Percentiles rank a stretch among this genome's conserved stretches.
phyloP scores from a whole-genome alignment of 1,140 invertebrate species.

The Venustaconcha ellipsiformis region DNA sequence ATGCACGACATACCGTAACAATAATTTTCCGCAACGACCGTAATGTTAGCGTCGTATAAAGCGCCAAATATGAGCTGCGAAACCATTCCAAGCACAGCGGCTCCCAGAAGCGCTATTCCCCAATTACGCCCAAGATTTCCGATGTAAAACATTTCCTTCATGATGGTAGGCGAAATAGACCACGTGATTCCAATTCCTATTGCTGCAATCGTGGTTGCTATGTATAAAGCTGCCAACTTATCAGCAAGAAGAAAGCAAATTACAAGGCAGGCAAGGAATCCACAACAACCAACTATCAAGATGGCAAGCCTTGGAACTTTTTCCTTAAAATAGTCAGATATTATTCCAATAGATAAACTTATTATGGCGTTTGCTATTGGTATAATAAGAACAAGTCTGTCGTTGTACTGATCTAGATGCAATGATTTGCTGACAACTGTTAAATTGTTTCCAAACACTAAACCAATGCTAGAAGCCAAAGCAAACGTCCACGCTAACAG shows the following conservation, averaged over 20 bases:
- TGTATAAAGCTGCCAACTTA: conserved; percentile 4
- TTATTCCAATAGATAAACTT: conserved; percentile 23
- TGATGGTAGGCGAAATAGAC: conserved; percentile 24
- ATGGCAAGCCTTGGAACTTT: conserved; percentile 36
- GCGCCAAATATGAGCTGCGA: conserved; percentile 22
- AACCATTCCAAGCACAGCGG: conserved; percentile 15
- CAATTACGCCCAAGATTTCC: conserved; percentile 34
- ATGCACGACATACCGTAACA: conserved; percentile 30
- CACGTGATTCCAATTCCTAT: conserved; percentile 20
- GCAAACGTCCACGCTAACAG: conserved; percentile 31
- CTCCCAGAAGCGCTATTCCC: conserved; percentile 16
- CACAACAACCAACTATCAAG: conserved; percentile 20
- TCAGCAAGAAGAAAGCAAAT: conserved; percentile 20
- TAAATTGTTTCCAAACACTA: conserved; percentile 35
- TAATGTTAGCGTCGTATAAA: conserved; percentile 11
- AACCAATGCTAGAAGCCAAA: conserved; percentile 27
- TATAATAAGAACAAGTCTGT: conserved; percentile 24
- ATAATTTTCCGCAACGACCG: neutral
- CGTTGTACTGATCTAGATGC: conserved; percentile 18
- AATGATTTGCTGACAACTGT: conserved; percentile 32
- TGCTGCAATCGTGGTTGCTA: conserved; percentile 19
- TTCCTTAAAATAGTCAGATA: conserved; percentile 37
- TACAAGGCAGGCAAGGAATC: conserved; percentile 9
- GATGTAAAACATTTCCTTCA: conserved; percentile 25
- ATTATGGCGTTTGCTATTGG: conserved; percentile 28